Evolutionary conservation across 2,113 vertebrate species (phyloP).

Genomic region (Crotalus tigris): DNA sequence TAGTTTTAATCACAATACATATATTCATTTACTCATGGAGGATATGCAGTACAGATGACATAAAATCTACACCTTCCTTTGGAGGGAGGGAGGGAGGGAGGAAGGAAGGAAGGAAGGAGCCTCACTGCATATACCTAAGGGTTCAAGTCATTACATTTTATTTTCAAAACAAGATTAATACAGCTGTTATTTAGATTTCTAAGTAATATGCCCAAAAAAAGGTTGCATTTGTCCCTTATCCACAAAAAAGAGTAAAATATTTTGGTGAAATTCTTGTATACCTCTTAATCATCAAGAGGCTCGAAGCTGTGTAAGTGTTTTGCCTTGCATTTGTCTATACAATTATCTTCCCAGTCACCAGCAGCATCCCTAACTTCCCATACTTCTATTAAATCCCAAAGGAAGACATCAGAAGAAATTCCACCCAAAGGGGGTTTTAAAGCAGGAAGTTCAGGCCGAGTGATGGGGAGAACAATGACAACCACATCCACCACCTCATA

Average conservation of each 20-base stretch:
- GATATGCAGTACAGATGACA: no score
- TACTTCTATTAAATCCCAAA: neutral
- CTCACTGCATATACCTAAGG: neutral
- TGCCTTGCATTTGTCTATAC: neutral
- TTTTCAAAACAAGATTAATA: neutral
- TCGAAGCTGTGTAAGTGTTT: neutral
- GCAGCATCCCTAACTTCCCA: neutral
- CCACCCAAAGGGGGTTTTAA: neutral
- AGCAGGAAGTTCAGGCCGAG: neutral
- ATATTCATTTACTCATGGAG: no score
- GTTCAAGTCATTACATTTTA: neutral
- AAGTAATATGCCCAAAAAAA: neutral
- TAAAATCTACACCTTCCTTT: no score
- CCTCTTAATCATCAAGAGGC: neutral
- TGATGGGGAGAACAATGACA: neutral
- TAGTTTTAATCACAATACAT: neutral
- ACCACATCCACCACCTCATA: neutral
- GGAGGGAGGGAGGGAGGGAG: neutral
- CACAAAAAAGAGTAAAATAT: neutral
- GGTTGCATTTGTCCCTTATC: neutral
- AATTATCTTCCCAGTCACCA: neutral
- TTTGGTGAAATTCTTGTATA: neutral
- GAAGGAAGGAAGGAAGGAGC: neutral
- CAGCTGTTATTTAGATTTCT: neutral
- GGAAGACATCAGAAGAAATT: neutral